Percentiles rank a stretch among this genome's conserved stretches.
Conservation (phyloP, 2,888 invertebrate genomes). For the Dynastes tityus region DNA sequence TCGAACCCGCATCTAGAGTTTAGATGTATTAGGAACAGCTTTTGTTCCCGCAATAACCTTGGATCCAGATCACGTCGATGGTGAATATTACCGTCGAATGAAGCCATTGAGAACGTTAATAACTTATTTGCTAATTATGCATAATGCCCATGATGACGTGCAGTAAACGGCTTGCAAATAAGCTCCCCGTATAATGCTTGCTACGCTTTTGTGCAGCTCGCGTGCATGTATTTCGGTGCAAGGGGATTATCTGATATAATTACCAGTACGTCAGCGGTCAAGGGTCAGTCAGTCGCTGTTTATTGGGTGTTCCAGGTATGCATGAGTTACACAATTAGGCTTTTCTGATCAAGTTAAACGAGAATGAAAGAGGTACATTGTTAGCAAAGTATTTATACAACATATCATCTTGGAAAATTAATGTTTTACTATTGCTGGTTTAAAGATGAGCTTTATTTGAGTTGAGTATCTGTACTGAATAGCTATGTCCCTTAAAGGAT, state of each 20-base stretch:
- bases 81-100: background rate
- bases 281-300: conserved; percentile 48
- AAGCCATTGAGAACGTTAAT: conserved; percentile 44
- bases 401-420: too few relatives aligned
- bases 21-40: background rate
- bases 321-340: conserved; percentile 49
- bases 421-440: too few relatives aligned
- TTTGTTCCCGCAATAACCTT: background rate
- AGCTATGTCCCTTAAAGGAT: too few relatives aligned
- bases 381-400: background rate
- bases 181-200: conserved; percentile 47
- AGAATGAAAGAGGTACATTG: conserved; percentile 15
- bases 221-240: conserved; percentile 47
- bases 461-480: too few relatives aligned
- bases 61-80: background rate
- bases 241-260: conserved; percentile 57
- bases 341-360: conserved; percentile 49
- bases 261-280: conserved; percentile 53
- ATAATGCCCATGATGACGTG: conserved; percentile 53
- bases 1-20: too few relatives aligned
- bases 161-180: conserved; percentile 54
- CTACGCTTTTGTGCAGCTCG: conserved; percentile 44
- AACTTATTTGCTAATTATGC: conserved; percentile 56
- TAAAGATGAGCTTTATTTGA: too few relatives aligned
- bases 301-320: conserved; percentile 23